Base-by-base conservation (phyloP, 2,888 invertebrate genomes). In the Campaea margaritaria region DNA sequence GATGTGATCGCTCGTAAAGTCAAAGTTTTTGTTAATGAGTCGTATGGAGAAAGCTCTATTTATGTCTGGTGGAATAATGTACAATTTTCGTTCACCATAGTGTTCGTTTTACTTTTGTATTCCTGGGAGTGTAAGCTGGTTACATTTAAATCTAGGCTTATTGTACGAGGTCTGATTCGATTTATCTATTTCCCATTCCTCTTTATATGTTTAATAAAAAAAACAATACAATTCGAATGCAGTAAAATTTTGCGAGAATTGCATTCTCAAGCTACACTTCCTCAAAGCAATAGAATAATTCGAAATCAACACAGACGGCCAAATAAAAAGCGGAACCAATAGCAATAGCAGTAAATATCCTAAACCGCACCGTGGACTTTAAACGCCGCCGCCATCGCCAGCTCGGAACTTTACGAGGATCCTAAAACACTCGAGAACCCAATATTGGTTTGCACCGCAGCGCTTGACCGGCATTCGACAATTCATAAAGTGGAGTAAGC, bases 371-470 rank as follows among this genome's bases (percentile, higher is more conserved):
- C 62, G 75, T 70, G 71, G 68, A 69, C 58, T 73, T 69, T 68
- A 67, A 75, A 72, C 75, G 74, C 73, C 62, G 59, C n/a, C n/a
- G n/a, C n/a, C n/a, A n/a, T n/a, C n/a, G n/a, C 69, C 67, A 67
- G 76, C 68, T 73, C 70, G 62, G 61, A 66, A 79, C 77, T 83
- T 84, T 84, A 84, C 78, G 81, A 75, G 69, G 62, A 56, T 63
- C 68, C 61, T 65, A 63, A 68, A 72, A 69, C 74, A 73, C 73
- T 72, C 60, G 68, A 72, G 69, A 73, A 71, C 73, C 72, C 67
- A 75, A 79, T 77, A 76, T 80, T 73, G 78, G 75, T 71, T 60
- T 21, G 49, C 59, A 48, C 34, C 36, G 51, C 48, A 47, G 34
- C 42, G 38, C 55, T 66, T 61, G 76, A 75, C 72, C 74, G 71